Base-by-base conservation (phyloP, 2,113 vertebrate species). In the Gadus chalcogrammus region DNA sequence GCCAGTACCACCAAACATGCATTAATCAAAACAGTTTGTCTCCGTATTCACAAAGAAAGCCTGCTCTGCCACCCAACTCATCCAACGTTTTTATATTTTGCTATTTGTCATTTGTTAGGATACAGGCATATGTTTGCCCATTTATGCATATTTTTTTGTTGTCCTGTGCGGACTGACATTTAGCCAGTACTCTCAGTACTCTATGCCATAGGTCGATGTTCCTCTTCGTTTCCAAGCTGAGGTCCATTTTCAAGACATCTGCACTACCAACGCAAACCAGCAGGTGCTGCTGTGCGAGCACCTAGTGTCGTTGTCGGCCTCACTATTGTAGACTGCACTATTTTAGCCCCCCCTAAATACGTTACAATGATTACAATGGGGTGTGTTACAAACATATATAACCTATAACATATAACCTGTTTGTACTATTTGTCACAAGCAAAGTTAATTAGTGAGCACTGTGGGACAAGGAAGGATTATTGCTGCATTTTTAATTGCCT, bases 281-380 rank as follows among this genome's bases (percentile, higher is more conserved):
- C 75, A 84, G 88, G 75, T 85, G 88, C 86, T 73, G 81, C 76
- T 64, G 53, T 75, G 67, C 60, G 65, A 78, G 70, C 75, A 59
- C 65, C 60, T 75, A 38, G 63, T 48, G 64, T 60, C 64, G 13
- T 2, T 9, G 17, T 58, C 72, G 56, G 15, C 53, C 24, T 67
- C 27, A 75, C 64, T 27, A 3, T 56, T 67, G 52, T 20, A 18
- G 9, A 42, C 31, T 76, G 15, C 71, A 65, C 59, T 72, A 38
- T 58, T 7, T 59, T 61, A 58, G 16, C 15, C 42, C 55, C n/a
- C 55, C 4, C 16, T 16, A n/a, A 17, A 16, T 48, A 17, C n/a
- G 55, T 17, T 58, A 35, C 31, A 35, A 35, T 35, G 6, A 35
- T 31, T 35, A 35, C 31, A 35, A 35, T 35, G 42, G 42, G 42